Percentiles rank a stretch among this genome's conserved stretches.
These are phyloP conservation scores for Agrilus biguttatus DNA, from an alignment of 2,888 invertebrate genomes.

Conservation along the genomic window DNA sequence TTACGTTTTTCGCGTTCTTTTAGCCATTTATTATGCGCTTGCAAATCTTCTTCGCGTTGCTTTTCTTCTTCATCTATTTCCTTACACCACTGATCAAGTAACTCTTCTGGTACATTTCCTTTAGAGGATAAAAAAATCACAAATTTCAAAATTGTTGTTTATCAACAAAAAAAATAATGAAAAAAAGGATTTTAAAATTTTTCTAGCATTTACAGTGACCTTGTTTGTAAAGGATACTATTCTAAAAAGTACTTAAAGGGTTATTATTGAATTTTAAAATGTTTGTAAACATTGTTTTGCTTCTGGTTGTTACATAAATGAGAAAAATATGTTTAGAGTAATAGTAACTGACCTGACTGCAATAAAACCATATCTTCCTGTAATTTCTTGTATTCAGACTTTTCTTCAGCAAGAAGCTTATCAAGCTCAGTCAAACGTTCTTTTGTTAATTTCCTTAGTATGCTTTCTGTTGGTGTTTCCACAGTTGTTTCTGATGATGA, in stretches of 20 bases:
- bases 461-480: slow-evolving; percentile 65
- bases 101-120: slow-evolving; percentile 48
- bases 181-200: not conserved
- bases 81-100: slow-evolving; percentile 58
- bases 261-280: too few relatives aligned
- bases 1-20: slow-evolving; percentile 52
- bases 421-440: slow-evolving; percentile 69
- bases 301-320: too few relatives aligned
- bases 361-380: slow-evolving; percentile 47
- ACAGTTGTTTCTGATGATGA: slow-evolving; percentile 36
- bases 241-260: too few relatives aligned
- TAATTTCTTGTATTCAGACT: slow-evolving; percentile 56
- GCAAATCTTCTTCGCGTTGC: slow-evolving; percentile 51
- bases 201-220: too few relatives aligned
- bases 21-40: slow-evolving; percentile 45
- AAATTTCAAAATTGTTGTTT: too few relatives aligned
- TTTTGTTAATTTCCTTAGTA: slow-evolving; percentile 59
- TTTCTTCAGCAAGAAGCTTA: slow-evolving; percentile 52
- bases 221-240: too few relatives aligned
- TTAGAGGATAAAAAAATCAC: slow-evolving; percentile 2
- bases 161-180: not conserved
- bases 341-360: slow-evolving; percentile 29
- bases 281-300: too few relatives aligned
- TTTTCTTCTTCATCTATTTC: slow-evolving; percentile 60
- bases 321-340: not conserved